Evolutionary conservation across 2,113 vertebrate genomes (phyloP).

Genomic region (Pseudorasbora parva): DNA sequence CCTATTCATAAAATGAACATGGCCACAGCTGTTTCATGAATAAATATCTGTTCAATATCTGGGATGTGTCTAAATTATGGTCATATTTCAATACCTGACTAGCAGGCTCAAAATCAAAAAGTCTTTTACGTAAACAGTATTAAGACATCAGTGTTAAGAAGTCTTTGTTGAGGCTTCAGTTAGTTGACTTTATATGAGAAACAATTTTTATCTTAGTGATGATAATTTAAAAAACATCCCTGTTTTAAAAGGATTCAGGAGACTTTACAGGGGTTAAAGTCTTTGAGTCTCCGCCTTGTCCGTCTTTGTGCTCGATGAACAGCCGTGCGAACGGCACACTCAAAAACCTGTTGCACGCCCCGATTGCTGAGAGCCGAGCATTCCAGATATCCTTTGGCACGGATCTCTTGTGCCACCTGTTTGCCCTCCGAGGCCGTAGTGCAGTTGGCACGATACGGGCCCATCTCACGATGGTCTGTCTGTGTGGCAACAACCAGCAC

Average conservation of each 20-base stretch:
- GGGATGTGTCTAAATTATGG: not conserved
- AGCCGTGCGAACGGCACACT: constrained; percentile 87
- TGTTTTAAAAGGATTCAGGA: constrained; percentile 73
- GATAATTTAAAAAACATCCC: not conserved
- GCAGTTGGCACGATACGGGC: constrained; percentile 79
- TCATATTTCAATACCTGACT: not conserved
- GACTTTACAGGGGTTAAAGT: constrained; percentile 87
- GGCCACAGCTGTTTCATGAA: not conserved
- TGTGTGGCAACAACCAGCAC: constrained; percentile 93
- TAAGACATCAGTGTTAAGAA: not conserved
- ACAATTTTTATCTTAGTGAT: constrained; percentile 13
- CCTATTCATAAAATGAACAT: not conserved
- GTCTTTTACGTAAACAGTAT: not conserved
- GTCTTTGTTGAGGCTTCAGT: constrained; percentile 5
- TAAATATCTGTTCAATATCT: constrained; percentile 1
- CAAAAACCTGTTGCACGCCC: constrained; percentile 95
- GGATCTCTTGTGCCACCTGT: constrained; percentile 84
- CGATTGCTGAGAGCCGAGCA: constrained; percentile 92
- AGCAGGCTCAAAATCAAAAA: not conserved
- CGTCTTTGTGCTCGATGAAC: constrained; percentile 83
- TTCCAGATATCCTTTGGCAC: constrained; percentile 92
- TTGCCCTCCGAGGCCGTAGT: constrained; percentile 81
- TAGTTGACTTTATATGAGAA: not conserved
- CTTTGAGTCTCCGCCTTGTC: constrained; percentile 82
- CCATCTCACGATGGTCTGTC: constrained; percentile 89